phyloP scores from a whole-genome alignment of 1,140 invertebrate species.

The Homalodisca vitripennis region DNA sequence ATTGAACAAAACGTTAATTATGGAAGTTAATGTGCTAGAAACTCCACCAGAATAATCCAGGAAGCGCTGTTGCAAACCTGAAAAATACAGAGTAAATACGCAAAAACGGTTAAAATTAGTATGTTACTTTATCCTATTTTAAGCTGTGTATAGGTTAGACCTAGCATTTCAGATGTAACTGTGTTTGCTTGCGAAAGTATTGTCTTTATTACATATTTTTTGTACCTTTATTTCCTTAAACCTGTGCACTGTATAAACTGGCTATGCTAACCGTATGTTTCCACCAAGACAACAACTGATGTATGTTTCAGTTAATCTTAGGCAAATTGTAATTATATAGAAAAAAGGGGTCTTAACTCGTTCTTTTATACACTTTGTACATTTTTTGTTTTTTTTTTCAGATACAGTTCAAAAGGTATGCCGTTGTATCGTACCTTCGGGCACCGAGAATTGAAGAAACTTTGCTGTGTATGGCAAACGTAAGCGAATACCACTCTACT shows the following conservation, averaged over 20 bases:
- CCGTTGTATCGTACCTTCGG: constrained; percentile 17
- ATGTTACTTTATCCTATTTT: not conserved
- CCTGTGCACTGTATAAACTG: not conserved
- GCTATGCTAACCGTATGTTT: constrained; percentile 13
- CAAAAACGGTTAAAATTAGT: constrained; percentile 6
- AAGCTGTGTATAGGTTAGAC: constrained; percentile 9
- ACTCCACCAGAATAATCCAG: too few species aligned
- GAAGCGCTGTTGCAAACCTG: too few species aligned
- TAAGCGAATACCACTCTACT: constrained; percentile 13
- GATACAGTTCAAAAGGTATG: constrained; percentile 14
- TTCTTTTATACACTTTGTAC: too few species aligned
- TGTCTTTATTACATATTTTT: constrained; percentile 7
- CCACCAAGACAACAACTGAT: constrained; percentile 10
- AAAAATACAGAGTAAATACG: too few species aligned
- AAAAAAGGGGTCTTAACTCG: not conserved
- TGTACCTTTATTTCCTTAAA: constrained; percentile 5
- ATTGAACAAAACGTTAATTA: too few species aligned
- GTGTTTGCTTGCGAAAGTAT: not conserved
- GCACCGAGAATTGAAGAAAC: not conserved
- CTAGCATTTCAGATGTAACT: not conserved
- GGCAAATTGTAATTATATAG: not conserved
- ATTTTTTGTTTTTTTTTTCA: too few species aligned
- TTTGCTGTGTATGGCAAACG: constrained; percentile 1
- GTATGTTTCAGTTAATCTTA: constrained; percentile 2
- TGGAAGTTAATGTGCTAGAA: constrained; percentile 13